These are phyloP conservation scores for Andricus quercusramuli DNA, from an alignment of 2,888 invertebrate genomes.

Conservation along the genomic window DNA sequence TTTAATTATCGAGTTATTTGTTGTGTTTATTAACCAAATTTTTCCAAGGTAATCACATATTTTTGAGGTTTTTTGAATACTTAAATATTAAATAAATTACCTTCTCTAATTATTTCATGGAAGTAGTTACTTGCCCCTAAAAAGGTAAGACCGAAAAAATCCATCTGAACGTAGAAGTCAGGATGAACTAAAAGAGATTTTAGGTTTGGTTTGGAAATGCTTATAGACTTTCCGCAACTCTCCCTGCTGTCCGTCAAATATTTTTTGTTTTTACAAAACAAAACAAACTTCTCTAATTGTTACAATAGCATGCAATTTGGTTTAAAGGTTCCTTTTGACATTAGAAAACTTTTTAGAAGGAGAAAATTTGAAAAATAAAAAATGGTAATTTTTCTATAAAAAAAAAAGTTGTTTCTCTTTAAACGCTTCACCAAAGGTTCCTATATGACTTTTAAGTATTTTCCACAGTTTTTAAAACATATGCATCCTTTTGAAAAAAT, in stretches of 20 bases:
- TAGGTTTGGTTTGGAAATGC: background rate
- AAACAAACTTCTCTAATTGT: background rate
- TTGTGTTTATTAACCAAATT: no score
- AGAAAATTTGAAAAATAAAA: background rate
- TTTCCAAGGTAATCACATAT: no score
- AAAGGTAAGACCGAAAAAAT: slow-evolving; percentile 49
- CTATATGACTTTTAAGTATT: no score
- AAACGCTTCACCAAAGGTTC: no score
- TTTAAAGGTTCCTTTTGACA: no score
- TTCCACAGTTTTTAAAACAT: no score
- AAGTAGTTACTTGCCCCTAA: slow-evolving; percentile 46
- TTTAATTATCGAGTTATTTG: no score
- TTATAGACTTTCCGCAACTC: no score
- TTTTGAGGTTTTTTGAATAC: background rate
- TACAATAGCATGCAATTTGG: no score
- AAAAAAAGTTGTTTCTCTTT: no score
- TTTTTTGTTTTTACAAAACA: background rate
- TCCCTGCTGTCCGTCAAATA: background rate
- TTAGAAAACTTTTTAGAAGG: no score
- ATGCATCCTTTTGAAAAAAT: no score
- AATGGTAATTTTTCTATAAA: background rate
- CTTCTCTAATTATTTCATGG: slow-evolving; percentile 39
- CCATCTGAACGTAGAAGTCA: slow-evolving; percentile 39
- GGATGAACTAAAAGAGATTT: background rate
- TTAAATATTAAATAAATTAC: slow-evolving; percentile 18